phyloP scores from a whole-genome alignment of 2,888 invertebrate species.

The Xiphydria camelus region DNA sequence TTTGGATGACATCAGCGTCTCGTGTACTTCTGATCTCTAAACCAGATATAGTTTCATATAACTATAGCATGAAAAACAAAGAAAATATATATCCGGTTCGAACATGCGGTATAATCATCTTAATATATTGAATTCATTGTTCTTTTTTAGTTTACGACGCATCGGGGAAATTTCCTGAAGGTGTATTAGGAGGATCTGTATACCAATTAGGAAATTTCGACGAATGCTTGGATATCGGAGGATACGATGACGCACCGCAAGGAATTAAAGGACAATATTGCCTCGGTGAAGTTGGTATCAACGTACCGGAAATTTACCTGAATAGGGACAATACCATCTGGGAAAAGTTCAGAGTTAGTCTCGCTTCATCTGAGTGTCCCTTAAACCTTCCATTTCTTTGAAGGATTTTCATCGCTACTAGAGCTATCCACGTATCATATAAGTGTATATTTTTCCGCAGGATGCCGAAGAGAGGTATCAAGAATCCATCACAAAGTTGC shows the following conservation, averaged over 20 bases:
- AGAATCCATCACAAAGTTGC: slow-evolving; percentile 47
- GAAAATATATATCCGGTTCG: background rate
- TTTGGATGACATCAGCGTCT: too few species aligned
- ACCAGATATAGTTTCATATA: too few species aligned
- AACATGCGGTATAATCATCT: background rate
- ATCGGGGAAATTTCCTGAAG: slow-evolving; percentile 70
- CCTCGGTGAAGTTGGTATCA: slow-evolving; percentile 36
- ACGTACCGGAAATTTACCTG: slow-evolving; percentile 30
- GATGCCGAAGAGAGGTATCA: slow-evolving; percentile 30
- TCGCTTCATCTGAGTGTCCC: background rate
- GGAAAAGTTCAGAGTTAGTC: slow-evolving; percentile 1
- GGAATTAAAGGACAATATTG: slow-evolving; percentile 41
- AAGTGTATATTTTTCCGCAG: too few species aligned
- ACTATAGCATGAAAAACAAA: too few species aligned
- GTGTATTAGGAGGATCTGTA: slow-evolving; percentile 68
- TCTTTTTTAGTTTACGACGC: slow-evolving; percentile 69
- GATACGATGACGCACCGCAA: slow-evolving; percentile 25
- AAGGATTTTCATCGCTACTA: too few species aligned
- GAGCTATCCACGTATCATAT: too few species aligned
- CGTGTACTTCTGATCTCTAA: too few species aligned
- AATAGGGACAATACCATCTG: slow-evolving; percentile 7
- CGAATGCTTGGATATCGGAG: slow-evolving; percentile 62
- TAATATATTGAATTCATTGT: background rate
- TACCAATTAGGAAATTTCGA: slow-evolving; percentile 77
- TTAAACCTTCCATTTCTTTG: background rate